Evolutionary conservation across 2,113 vertebrate genomes (phyloP).

Genomic region (Pterophyllum scalare): DNA sequence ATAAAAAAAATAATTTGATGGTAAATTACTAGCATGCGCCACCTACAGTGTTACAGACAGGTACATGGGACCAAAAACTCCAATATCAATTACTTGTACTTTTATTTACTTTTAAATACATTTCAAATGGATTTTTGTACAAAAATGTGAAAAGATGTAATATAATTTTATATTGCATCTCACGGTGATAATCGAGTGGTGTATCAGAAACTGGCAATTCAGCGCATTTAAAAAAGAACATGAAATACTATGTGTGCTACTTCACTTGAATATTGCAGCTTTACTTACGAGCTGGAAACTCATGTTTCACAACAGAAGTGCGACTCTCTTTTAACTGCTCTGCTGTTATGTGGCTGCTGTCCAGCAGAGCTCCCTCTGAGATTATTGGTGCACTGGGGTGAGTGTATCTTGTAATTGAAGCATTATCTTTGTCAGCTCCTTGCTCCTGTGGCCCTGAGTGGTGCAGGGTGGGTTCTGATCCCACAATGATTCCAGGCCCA

Average conservation of each 20-base stretch:
- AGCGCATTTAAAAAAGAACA: not conserved
- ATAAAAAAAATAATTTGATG: not conserved
- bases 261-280: not conserved
- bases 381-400: slow-evolving; percentile 6
- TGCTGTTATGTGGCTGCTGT: not conserved
- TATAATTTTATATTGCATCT: not conserved
- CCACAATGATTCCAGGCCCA: slow-evolving; percentile 24
- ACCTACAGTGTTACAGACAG: no score
- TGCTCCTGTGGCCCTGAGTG: slow-evolving; percentile 9
- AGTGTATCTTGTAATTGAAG: slow-evolving; percentile 23
- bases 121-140: not conserved
- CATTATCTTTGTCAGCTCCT: slow-evolving; percentile 19
- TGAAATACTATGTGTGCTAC: not conserved
- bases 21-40: not conserved
- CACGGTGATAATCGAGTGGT: not conserved
- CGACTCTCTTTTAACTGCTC: slow-evolving; percentile 6
- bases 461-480: not conserved
- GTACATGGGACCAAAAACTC: not conserved
- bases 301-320: not conserved
- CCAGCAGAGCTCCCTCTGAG: slow-evolving; percentile 30
- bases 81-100: not conserved
- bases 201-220: not conserved
- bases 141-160: not conserved
- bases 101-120: not conserved
- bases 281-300: slow-evolving; percentile 44